Evolutionary conservation across 2,797 vertebrate genomes (phyloP), one percentile per base, ranked within the genome.

Genomic region (Hydrophis major): DNA sequence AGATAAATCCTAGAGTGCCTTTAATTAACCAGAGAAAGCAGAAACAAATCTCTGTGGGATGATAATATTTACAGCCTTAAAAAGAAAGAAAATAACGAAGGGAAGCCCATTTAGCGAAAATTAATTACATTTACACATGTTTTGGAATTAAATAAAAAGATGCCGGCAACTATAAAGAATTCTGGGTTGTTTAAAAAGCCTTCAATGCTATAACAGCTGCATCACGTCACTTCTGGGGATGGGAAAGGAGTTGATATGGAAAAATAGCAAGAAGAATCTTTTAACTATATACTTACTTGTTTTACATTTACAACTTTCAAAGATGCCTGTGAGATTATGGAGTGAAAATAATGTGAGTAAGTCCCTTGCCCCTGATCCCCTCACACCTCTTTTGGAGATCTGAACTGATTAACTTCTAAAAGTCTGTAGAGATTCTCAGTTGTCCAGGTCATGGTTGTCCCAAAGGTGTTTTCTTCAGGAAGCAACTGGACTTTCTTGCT

Each of bases 21-120:
- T 98, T 98, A 98, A 98, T 98, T 98, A 98, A 98, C 97, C 97
- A 97, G 97, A 97, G 96, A 96, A 97, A 97, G 94, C 93, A 97
- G 97, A 97, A 97, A 97, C 95, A 96, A 97, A 96, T 97, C 96
- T 97, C 97, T 3, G 53, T 96, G 95, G 96, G 96, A 97, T 97
- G 97, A 97, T 97, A 98, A 97, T 97, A 97, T 98, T 98, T 98
- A 97, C 93, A 50, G 95, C 93, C 93, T 93, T 95, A 96, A 97
- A 96, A 97, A 95, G 92, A 95, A 97, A 97, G 89, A 96, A 97
- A 98, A 94, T 96, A 96, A 96, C 95, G 93, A 91, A 97, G 96
- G 91, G 90, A 89, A 90, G 93, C 94, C 94, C 96, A 95, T 94
- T 97, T 95, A 96, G 96, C 91, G 66, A 93, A 96, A 97, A 94